Evolutionary conservation across 2,113 vertebrate genomes (phyloP).

Genomic region (Notiomystis cincta): DNA sequence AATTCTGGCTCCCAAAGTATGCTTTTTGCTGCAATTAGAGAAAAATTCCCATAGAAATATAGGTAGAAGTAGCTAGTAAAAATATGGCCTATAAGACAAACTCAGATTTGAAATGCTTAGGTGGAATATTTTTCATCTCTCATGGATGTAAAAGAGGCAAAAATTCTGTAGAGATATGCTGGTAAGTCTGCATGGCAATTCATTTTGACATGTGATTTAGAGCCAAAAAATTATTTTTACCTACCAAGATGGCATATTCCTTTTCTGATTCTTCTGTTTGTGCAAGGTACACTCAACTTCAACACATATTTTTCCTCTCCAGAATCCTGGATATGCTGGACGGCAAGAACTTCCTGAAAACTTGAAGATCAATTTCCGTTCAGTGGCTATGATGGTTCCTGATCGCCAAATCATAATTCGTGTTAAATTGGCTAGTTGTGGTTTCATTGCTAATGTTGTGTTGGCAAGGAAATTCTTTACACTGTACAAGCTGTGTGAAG

Average conservation of each 20-base stretch:
- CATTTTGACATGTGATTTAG: background rate
- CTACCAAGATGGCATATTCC: background rate
- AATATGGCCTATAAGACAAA: background rate
- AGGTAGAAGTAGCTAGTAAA: background rate
- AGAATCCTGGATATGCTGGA: slow-evolving; percentile 98
- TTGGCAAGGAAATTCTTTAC: slow-evolving; percentile 94
- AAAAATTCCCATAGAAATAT: background rate
- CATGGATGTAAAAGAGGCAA: background rate
- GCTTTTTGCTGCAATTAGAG: background rate
- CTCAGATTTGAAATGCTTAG: background rate
- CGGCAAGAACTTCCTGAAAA: slow-evolving; percentile 96
- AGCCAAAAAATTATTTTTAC: background rate
- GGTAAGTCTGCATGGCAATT: background rate
- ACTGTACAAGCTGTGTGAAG: slow-evolving; percentile 93
- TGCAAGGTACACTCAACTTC: background rate
- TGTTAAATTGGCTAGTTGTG: slow-evolving; percentile 94
- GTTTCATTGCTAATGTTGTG: slow-evolving; percentile 88
- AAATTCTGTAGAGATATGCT: background rate
- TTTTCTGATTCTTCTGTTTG: background rate
- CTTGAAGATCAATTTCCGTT: slow-evolving; percentile 95
- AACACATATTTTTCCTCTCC: background rate
- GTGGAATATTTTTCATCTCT: background rate
- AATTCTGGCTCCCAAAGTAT: background rate
- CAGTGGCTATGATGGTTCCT: slow-evolving; percentile 97
- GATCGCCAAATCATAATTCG: slow-evolving; percentile 96